Percentiles rank a stretch among this genome's conserved stretches.
phyloP scores from a whole-genome alignment of 2,113 vertebrate species.

The Lycaon pictus region DNA sequence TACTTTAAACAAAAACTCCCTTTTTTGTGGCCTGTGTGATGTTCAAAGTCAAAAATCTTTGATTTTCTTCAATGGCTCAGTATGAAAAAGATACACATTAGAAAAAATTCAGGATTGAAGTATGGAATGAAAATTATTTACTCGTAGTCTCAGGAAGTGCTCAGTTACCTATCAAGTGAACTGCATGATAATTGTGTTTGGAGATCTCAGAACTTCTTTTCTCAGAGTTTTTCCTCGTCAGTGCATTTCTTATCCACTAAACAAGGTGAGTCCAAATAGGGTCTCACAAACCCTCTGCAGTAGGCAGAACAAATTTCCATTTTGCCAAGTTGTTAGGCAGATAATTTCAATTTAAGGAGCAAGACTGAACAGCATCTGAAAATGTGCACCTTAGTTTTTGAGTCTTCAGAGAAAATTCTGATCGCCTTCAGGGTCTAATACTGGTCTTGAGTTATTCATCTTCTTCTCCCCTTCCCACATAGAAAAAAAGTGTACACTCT shows the following conservation, averaged over 20 bases:
- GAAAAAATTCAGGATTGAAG: conserved; percentile 2
- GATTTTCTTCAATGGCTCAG: conserved; percentile 31
- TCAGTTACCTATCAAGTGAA: background rate
- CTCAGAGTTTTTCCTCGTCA: background rate
- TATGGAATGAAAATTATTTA: conserved; percentile 24
- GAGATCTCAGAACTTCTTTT: background rate
- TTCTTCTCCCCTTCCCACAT: background rate
- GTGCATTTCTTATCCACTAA: background rate
- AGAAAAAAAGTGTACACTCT: background rate
- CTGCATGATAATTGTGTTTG: background rate
- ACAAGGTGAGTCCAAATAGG: background rate
- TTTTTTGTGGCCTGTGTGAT: conserved; percentile 57
- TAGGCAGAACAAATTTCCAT: background rate
- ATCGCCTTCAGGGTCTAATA: background rate
- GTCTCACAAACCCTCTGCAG: background rate
- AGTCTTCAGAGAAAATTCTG: background rate
- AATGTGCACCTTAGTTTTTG: background rate
- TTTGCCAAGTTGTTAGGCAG: background rate
- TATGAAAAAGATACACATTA: background rate
- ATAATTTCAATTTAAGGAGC: background rate
- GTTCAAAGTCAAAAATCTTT: conserved; percentile 66
- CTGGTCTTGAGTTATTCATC: background rate
- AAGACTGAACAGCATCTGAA: background rate
- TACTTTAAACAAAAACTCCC: conserved; percentile 46
- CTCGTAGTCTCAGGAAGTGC: background rate